These are phyloP conservation scores for Micropoecilia bifurca DNA, from an alignment of 2,797 vertebrate species.

Conservation along the genomic window DNA sequence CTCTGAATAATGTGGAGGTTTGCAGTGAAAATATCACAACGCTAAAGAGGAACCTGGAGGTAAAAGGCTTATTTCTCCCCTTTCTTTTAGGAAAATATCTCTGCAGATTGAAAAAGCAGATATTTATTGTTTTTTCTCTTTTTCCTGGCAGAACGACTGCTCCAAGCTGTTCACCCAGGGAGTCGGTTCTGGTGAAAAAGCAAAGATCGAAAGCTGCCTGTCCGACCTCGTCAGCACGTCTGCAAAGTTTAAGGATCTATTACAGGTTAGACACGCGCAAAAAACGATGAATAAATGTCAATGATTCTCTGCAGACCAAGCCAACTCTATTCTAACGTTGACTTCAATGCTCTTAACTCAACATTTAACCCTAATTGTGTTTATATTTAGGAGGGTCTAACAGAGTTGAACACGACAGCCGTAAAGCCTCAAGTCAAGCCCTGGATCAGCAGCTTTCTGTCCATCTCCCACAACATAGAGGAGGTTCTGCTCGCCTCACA, in stretches of 20 bases:
- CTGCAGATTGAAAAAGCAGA: neutral
- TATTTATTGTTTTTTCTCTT: neutral
- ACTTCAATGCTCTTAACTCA: too few species aligned
- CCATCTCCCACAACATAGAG: conserved; percentile 96
- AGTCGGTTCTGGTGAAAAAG: conserved; percentile 87
- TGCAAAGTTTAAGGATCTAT: conserved; percentile 93
- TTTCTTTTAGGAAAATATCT: neutral
- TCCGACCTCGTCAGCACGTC: conserved; percentile 93
- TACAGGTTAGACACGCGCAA: conserved; percentile 84
- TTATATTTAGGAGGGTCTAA: conserved; percentile 89
- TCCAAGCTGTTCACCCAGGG: conserved; percentile 92
- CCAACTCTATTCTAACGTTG: neutral
- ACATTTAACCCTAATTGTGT: conserved; percentile 11
- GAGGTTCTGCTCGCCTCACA: conserved; percentile 80
- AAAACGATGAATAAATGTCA: neutral
- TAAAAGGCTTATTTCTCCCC: conserved; percentile 45
- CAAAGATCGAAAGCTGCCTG: conserved; percentile 97
- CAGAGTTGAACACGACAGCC: conserved; percentile 91
- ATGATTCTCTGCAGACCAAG: neutral
- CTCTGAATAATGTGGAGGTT: conserved; percentile 95
- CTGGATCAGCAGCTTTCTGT: conserved; percentile 96
- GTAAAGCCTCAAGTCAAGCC: conserved; percentile 97
- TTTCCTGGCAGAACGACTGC: conserved; percentile 88
- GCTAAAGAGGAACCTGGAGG: conserved; percentile 96
- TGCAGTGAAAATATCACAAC: conserved; percentile 98